Evolutionary conservation across 2,888 invertebrate species (phyloP).

Genomic region (Scaeva pyrastri): DNA sequence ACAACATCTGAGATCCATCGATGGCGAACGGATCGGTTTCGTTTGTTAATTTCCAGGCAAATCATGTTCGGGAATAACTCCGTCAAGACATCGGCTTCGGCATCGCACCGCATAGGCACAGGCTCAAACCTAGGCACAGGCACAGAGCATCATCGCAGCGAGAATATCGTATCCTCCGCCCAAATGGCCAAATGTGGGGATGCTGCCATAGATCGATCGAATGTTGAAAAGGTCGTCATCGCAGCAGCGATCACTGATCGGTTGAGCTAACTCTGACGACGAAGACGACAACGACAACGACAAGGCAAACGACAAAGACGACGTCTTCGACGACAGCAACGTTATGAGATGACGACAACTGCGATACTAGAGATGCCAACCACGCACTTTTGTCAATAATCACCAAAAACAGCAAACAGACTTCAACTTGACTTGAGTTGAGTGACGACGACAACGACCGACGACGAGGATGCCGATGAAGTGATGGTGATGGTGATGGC

Average conservation of each 20-base stretch:
- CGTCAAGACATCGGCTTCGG: conserved; percentile 16
- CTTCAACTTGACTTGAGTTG: conserved; percentile 17
- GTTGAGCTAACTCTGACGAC: conserved; percentile 7
- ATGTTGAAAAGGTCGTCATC: conserved; percentile 74
- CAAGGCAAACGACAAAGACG: conserved; percentile 8
- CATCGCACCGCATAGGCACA: not conserved
- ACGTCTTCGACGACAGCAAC: conserved; percentile 16
- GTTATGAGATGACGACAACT: conserved; percentile 52
- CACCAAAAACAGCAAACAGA: conserved; percentile 65
- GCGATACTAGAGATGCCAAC: conserved; percentile 61
- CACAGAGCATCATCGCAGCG: not conserved
- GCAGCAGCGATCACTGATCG: conserved; percentile 61
- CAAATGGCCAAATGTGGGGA: conserved; percentile 51
- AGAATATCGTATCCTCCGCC: conserved; percentile 51
- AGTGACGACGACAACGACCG: not conserved
- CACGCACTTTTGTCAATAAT: conserved; percentile 75
- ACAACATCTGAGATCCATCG: conserved; percentile 55
- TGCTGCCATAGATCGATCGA: conserved; percentile 69
- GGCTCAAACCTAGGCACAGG: too few relatives aligned
- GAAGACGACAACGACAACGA: conserved; percentile 8
- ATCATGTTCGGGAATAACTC: conserved; percentile 62
- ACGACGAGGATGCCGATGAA: too few relatives aligned
- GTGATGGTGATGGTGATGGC: too few relatives aligned
- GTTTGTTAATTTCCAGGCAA: conserved; percentile 71
- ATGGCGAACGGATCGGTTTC: conserved; percentile 52